Conservation (phyloP, 2,113 vertebrate genomes). For the Neodontobutis hainanensis region DNA sequence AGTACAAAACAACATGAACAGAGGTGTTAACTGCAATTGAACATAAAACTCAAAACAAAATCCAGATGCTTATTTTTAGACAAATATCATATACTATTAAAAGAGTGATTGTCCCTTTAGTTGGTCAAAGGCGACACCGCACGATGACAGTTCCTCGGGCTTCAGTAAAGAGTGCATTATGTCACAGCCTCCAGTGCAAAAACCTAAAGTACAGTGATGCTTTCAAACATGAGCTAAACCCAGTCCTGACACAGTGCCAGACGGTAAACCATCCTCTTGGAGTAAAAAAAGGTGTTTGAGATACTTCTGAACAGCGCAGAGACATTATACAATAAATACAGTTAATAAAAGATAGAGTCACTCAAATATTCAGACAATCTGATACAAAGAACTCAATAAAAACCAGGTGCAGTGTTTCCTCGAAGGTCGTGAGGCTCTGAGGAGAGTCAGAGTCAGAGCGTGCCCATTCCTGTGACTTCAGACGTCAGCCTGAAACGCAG, state of each 20-base stretch:
- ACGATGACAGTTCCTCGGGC: no score
- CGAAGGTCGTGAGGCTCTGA: slow-evolving; percentile 83
- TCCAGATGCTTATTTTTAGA: no score
- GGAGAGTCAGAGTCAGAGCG: slow-evolving; percentile 87
- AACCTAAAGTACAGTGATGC: slow-evolving; percentile 11
- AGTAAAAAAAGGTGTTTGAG: slow-evolving; percentile 46
- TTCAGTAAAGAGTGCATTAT: neutral
- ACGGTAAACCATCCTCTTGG: slow-evolving; percentile 62
- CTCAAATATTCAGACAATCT: slow-evolving; percentile 65
- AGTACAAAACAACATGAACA: no score
- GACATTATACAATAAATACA: slow-evolving; percentile 60
- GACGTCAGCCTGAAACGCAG: slow-evolving; percentile 93
- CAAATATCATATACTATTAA: no score
- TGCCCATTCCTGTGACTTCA: slow-evolving; percentile 98
- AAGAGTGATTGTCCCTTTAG: no score
- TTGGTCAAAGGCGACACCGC: no score
- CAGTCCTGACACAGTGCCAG: slow-evolving; percentile 60
- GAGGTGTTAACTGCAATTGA: no score
- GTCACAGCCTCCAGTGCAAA: slow-evolving; percentile 34
- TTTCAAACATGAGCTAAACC: slow-evolving; percentile 26
- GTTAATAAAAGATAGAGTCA: slow-evolving; percentile 63
- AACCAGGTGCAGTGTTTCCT: slow-evolving; percentile 78
- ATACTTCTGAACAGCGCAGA: slow-evolving; percentile 50
- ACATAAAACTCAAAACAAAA: no score
- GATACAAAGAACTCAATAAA: slow-evolving; percentile 63